These are phyloP conservation scores for Mastomys natalensis DNA, from an alignment of 2,113 vertebrate species.

Conservation along the genomic window DNA sequence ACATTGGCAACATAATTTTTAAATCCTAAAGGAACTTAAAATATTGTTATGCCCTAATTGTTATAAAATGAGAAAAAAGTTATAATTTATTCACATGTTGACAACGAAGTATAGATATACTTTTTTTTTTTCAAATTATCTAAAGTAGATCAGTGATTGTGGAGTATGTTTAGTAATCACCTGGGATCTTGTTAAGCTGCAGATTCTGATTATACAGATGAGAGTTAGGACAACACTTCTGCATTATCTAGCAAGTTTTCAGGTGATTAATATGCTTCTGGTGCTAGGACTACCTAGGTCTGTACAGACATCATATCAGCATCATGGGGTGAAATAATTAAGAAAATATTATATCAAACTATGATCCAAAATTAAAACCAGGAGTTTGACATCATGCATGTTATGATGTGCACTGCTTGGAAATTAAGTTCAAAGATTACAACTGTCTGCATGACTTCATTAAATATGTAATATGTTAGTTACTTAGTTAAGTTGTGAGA, in stretches of 20 bases:
- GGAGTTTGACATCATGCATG: background rate
- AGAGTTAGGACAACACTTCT: background rate
- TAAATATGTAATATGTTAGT: background rate
- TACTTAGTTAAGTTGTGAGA: background rate
- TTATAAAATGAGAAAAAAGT: background rate
- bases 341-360: background rate
- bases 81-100: background rate
- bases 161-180: background rate
- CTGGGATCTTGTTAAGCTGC: background rate
- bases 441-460: background rate
- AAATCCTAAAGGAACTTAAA: slow-evolving; percentile 18
- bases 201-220: background rate
- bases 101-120: background rate
- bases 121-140: slow-evolving; percentile 45
- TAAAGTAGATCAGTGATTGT: background rate
- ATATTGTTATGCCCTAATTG: background rate
- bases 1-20: background rate
- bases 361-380: background rate
- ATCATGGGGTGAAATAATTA: background rate
- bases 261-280: background rate
- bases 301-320: background rate
- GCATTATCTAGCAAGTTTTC: slow-evolving; percentile 34
- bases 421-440: background rate
- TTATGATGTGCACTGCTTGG: background rate
- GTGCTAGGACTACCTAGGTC: background rate